Base-by-base conservation (phyloP, 2,113 vertebrate species). In the Petrocephalus zakoni region DNA sequence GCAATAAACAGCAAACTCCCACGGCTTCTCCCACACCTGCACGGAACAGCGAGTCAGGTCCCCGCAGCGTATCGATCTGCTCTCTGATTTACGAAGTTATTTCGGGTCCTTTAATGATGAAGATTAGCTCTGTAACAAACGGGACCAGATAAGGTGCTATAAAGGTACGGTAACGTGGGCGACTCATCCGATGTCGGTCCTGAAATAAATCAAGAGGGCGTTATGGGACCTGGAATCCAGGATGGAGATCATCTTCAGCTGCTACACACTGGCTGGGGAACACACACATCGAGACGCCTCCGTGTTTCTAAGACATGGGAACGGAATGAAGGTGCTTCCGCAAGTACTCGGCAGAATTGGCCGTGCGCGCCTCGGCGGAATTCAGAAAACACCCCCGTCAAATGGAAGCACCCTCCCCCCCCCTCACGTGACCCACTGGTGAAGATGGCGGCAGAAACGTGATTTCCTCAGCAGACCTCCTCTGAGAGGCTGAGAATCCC, bases 81-180 rank as follows among this genome's bases (percentile, higher is more conserved):
- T 78, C 85, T 53, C 88, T 84, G 87, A 82, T 89, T 78, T 68
- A 29, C 25, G n/a, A 29, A 75, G 37, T 78, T 51, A 52, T 52
- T 87, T 64, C n/a, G 46, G 53, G 42, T 56, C 56, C 86, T 87
- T 87, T 87, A 87, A 64, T 87, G 56, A 87, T 47, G 29, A 64
- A 87, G 22, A 88, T 89, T 87, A 72, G 49, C 17, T n/a, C 10
- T 88, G 81, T 89, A 90, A 89, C 90, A 78, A 87, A 89, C 56
- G 49, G 49, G 61, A 61, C 42, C 87, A 89, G 53, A 81, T 25
- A 81, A 78, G 42, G 85, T 56, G 25, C 37, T 68, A 68, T 86
- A 53, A 42, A 81, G 82, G 15, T 83, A 49, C 51, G 49, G 6
- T 85, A 58, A 85, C 85, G 55, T 55, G 82, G 56, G 61, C 10